A percentile compares a stretch with the other conserved stretches of the same genome.
These are phyloP conservation scores for Oreohelix idahoensis DNA, from an alignment of 1,140 invertebrate species.

Conservation along the genomic window DNA sequence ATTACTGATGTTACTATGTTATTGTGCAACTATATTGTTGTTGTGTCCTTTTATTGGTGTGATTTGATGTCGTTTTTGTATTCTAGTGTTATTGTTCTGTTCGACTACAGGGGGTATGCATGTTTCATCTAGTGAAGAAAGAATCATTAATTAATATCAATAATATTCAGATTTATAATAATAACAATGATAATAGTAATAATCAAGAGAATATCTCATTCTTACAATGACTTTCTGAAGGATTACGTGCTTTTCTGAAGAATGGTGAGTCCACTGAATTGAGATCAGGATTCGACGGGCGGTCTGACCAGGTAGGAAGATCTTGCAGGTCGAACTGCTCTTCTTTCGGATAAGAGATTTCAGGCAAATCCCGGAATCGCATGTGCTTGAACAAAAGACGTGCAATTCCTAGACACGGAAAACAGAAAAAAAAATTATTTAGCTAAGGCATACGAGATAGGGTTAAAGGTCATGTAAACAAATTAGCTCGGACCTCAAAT, in stretches of 20 bases:
- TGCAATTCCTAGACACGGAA: not conserved
- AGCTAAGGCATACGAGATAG: too few relatives aligned
- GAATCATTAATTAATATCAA: too few relatives aligned
- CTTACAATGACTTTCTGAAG: not conserved
- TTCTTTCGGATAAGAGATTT: not conserved
- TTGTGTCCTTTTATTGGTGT: too few relatives aligned
- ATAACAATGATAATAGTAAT: not conserved
- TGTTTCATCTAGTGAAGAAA: too few relatives aligned
- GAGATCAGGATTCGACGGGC: not conserved
- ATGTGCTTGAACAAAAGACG: conserved; percentile 1
- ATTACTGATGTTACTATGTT: too few relatives aligned
- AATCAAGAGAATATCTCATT: not conserved
- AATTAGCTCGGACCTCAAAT: too few relatives aligned
- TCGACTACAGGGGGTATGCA: too few relatives aligned
- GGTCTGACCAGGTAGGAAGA: not conserved
- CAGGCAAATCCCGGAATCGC: not conserved
- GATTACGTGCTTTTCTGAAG: not conserved
- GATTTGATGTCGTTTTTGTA: too few relatives aligned
- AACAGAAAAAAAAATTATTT: not conserved
- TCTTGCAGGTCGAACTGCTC: not conserved
- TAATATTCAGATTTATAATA: not conserved
- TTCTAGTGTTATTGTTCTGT: too few relatives aligned
- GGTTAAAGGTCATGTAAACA: too few relatives aligned
- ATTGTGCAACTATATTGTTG: too few relatives aligned
- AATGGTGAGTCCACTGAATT: not conserved